Evolutionary conservation across 2,113 vertebrate genomes (phyloP).

Genomic region (Prunella himalayana): DNA sequence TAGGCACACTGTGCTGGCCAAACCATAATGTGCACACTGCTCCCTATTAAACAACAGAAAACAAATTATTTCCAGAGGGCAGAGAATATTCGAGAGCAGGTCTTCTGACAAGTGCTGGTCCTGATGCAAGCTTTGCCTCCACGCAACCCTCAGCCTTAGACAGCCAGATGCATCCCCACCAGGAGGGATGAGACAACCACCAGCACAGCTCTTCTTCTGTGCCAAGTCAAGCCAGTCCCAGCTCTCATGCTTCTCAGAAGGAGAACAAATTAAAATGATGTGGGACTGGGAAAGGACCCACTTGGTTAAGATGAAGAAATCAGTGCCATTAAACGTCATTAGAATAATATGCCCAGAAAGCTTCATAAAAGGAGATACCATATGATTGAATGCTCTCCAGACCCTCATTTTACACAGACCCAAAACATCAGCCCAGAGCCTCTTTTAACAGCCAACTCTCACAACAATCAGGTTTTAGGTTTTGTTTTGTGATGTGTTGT

Average conservation of each 20-base stretch:
- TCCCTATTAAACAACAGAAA: neutral
- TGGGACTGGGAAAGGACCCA: constrained; percentile 5
- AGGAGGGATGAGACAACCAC: neutral
- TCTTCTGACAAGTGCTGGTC: neutral
- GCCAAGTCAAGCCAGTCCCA: neutral
- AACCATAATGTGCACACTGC: neutral
- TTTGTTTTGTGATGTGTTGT: neutral
- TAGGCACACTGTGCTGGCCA: neutral
- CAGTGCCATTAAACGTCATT: constrained; percentile 31
- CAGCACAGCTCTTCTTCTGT: neutral
- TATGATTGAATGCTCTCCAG: constrained; percentile 42
- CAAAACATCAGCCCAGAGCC: neutral
- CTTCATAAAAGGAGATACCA: constrained; percentile 33
- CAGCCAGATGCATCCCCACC: neutral
- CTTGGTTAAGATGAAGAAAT: constrained; percentile 43
- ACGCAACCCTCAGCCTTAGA: neutral
- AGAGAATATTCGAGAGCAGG: neutral
- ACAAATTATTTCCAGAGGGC: neutral
- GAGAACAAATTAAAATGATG: neutral
- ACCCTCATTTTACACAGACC: constrained; percentile 9
- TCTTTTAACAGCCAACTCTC: neutral
- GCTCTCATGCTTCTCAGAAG: neutral
- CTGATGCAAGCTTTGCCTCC: neutral
- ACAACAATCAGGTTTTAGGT: neutral
- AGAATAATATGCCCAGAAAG: constrained; percentile 41